These are phyloP conservation scores for Siniperca obscura DNA, from an alignment of 2,797 vertebrate species.

Conservation along the genomic window DNA sequence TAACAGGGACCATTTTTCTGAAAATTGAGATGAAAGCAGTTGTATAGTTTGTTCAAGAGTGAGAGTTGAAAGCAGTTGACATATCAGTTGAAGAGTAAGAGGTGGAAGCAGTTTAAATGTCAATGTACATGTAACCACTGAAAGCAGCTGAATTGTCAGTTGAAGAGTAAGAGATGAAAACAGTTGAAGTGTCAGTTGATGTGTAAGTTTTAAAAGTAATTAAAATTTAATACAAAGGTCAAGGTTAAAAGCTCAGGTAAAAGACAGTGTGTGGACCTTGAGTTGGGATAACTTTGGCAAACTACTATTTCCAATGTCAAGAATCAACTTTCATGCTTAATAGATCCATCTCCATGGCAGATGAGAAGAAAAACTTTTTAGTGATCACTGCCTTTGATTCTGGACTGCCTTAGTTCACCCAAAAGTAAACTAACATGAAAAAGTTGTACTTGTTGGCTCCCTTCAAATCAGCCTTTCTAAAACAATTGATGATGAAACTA, in stretches of 20 bases:
- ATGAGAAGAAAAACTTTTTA: not conserved
- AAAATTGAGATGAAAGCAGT: too few species aligned
- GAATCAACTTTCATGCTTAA: not conserved
- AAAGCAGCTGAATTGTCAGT: not conserved
- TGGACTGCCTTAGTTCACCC: not conserved
- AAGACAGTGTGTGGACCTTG: not conserved
- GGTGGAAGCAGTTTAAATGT: not conserved
- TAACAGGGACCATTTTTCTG: too few species aligned
- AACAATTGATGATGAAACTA: slow-evolving; percentile 23
- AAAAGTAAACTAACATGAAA: slow-evolving; percentile 16
- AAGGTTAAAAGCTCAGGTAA: not conserved
- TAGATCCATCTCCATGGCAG: not conserved
- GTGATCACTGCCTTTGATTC: slow-evolving; percentile 15
- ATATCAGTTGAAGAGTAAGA: not conserved
- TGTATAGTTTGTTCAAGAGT: not conserved
- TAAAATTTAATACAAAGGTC: not conserved
- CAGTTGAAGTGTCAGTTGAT: not conserved
- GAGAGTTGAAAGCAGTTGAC: not conserved
- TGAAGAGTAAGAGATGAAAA: not conserved
- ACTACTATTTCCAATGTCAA: not conserved
- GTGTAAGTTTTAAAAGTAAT: not conserved
- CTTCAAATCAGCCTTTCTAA: slow-evolving; percentile 15
- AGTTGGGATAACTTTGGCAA: not conserved
- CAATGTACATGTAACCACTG: not conserved
- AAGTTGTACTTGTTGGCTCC: not conserved